These are phyloP conservation scores for Campylomormyrus numenius DNA, from an alignment of 2,113 vertebrate species.

Conservation along the genomic window DNA sequence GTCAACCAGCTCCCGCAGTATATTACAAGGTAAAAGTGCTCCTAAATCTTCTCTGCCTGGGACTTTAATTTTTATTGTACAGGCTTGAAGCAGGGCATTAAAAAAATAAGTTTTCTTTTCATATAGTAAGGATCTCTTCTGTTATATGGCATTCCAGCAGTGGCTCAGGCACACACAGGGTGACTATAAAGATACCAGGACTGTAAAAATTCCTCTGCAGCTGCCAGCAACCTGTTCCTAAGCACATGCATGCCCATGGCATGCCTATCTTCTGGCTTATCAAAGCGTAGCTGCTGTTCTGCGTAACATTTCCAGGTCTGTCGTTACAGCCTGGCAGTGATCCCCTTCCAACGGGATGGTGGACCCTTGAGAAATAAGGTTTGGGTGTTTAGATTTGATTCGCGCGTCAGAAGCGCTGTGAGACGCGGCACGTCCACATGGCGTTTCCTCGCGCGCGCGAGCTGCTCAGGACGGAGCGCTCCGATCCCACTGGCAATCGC, in stretches of 20 bases:
- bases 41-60: slow-evolving; percentile 35
- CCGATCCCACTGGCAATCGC: not conserved
- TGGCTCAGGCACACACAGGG: not conserved
- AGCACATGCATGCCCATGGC: slow-evolving; percentile 38
- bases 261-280: slow-evolving; percentile 43
- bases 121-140: not conserved
- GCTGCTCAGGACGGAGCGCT: not conserved
- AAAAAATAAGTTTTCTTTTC: not conserved
- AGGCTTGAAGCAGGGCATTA: not conserved
- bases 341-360: slow-evolving; percentile 28
- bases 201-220: not conserved
- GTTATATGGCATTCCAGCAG: not conserved
- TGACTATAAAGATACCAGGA: not conserved
- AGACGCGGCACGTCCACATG: not conserved
- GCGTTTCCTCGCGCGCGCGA: not conserved
- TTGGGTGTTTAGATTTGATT: slow-evolving; percentile 17
- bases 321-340: slow-evolving; percentile 34
- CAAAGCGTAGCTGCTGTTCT: slow-evolving; percentile 35
- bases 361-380: slow-evolving; percentile 25
- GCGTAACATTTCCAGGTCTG: not conserved
- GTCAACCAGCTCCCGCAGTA: slow-evolving; percentile 25
- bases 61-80: slow-evolving; percentile 9
- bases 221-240: not conserved
- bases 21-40: slow-evolving; percentile 36
- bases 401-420: slow-evolving; percentile 12